Conservation (phyloP, 2,113 vertebrate species). For the Antigone vipio region DNA sequence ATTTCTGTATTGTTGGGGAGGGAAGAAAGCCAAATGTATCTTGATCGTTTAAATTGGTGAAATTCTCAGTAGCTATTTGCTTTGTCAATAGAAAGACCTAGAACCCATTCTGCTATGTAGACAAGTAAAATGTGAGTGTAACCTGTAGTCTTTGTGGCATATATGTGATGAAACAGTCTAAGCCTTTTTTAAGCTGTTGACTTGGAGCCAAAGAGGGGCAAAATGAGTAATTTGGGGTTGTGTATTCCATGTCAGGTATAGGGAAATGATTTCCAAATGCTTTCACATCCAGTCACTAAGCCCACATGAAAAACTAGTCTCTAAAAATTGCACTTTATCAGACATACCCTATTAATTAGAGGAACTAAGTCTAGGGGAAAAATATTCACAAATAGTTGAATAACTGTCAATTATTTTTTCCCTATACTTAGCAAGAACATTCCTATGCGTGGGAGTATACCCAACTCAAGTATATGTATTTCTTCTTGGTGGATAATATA, state of each 20-base stretch:
- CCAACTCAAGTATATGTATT: background rate
- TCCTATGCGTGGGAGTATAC: background rate
- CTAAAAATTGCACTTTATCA: background rate
- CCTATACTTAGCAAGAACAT: background rate
- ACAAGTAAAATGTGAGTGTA: background rate
- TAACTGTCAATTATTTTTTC: constrained; percentile 50
- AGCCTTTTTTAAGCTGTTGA: background rate
- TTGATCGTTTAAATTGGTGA: background rate
- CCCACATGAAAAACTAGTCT: background rate
- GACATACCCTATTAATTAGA: constrained; percentile 8
- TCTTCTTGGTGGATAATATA: constrained; percentile 12
- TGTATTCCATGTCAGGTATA: background rate
- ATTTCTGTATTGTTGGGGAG: background rate
- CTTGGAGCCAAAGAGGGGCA: background rate
- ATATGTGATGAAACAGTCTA: background rate
- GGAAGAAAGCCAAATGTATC: background rate
- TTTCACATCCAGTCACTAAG: background rate
- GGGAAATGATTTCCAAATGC: background rate
- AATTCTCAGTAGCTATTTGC: background rate
- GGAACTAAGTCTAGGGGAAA: background rate
- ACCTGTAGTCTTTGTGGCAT: background rate
- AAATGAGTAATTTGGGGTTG: background rate
- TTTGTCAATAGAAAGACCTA: background rate
- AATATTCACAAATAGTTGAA: background rate
- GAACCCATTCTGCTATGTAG: background rate